phyloP scores from a whole-genome alignment of 64 coral and sea anemone genomes.

The Dendrophyllia cribrosa region DNA sequence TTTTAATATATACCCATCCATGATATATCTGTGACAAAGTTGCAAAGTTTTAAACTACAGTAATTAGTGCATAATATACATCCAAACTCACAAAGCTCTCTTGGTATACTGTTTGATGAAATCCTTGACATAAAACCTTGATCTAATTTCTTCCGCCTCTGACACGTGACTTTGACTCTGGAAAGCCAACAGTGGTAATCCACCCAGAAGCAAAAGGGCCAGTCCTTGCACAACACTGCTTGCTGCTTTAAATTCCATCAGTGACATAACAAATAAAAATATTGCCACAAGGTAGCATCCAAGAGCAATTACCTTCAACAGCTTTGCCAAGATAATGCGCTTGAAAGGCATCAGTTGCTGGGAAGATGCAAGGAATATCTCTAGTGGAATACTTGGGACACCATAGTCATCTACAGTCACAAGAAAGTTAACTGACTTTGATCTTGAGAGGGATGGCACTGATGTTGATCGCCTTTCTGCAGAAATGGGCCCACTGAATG shows the following conservation, averaged over 20 bases:
- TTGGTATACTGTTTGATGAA: conserved; percentile 77
- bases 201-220: conserved; percentile 77
- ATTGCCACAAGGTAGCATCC: conserved; percentile 73
- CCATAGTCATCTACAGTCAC: conserved; percentile 69
- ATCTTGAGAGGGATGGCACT: conserved; percentile 60
- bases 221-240: conserved; percentile 56
- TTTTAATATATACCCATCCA: too few species aligned
- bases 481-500: conserved; percentile 52
- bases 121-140: conserved; percentile 71
- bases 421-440: conserved; percentile 48
- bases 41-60: too few species aligned
- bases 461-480: conserved; percentile 46
- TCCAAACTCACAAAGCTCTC: conserved; percentile 35
- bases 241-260: conserved; percentile 67
- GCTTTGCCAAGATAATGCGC: conserved; percentile 74
- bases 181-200: conserved; percentile 55
- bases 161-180: conserved; percentile 35
- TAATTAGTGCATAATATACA: too few species aligned
- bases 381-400: conserved; percentile 78
- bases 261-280: conserved; percentile 88
- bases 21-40: too few species aligned
- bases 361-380: conserved; percentile 75
- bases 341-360: conserved; percentile 83
- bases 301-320: conserved; percentile 69
- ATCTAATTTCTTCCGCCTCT: conserved; percentile 72